Evolutionary conservation across 2,113 vertebrate genomes (phyloP), one percentile per base, ranked within the genome.

Genomic region (Cynoglossus semilaevis): DNA sequence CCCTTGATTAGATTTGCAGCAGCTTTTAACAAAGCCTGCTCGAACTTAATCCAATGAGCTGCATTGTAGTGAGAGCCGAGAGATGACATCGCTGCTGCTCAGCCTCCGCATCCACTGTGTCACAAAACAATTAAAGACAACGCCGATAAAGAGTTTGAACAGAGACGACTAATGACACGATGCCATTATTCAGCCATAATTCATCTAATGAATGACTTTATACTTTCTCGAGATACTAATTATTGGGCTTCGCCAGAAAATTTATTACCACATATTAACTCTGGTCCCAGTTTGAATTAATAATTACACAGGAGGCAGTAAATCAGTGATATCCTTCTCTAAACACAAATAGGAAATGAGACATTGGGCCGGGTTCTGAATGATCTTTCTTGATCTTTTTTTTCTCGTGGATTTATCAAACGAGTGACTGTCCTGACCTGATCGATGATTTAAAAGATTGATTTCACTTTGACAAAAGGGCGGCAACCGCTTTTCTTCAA

Each of bases 21-120:
- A 87, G 85, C 85, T 87, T 83, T 83, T 81, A 81, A 86, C 83
- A 85, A 86, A 87, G 84, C 83, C 64, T 78, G 81, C 69, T 85
- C 77, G 68, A 82, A 84, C 63, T 17, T 85, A 86, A 88, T 88
- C 83, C 83, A 87, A 85, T 86, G 67, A 86, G 75, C 29, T 13
- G 75, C 75, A 81, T 85, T 83, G 84, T 84, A 37, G 77, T 40
- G 22, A 7, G 45, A 63, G 70, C 59, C 1, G 35, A 61, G 57
- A 62, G 77, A 77, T 54, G 70, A 76, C 78, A 81, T 83, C 77
- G 63, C 68, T 79, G 57, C 58, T 69, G 60, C 65, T 85, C 81
- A 81, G 66, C 67, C 58, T 84, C 63, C 77, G 17, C 70, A 63
- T 64, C 59, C 64, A 52, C 54, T 1, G 15, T 49, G 63, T 50